Percentiles rank a stretch among this genome's conserved stretches.
phyloP scores from a whole-genome alignment of 2,888 invertebrate species.

The Masnerella sp. region DNA sequence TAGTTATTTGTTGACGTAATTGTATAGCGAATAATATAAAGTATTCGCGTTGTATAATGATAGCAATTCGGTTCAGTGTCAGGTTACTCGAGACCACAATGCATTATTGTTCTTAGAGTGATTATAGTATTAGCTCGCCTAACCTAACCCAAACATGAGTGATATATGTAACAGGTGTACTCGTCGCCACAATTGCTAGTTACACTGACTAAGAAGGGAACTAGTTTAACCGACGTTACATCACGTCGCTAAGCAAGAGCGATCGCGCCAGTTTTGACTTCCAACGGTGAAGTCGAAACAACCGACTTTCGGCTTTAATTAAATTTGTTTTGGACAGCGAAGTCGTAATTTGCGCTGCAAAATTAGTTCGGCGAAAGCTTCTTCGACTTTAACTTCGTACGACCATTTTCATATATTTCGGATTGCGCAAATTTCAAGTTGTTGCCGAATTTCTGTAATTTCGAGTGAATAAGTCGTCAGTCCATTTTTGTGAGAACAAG shows the following conservation, averaged over 20 bases:
- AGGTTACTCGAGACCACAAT: slow-evolving; percentile 45
- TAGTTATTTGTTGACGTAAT: slow-evolving; percentile 34
- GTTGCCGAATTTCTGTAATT: too few relatives aligned
- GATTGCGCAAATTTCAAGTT: too few relatives aligned
- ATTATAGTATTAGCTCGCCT: slow-evolving; percentile 48
- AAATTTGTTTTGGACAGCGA: slow-evolving; percentile 1
- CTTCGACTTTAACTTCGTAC: too few relatives aligned
- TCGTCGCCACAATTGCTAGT: slow-evolving; percentile 44
- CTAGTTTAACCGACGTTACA: slow-evolving; percentile 47
- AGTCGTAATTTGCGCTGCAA: background rate
- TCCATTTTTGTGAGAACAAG: too few relatives aligned
- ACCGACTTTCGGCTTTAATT: slow-evolving; percentile 6
- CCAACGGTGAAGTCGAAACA: background rate
- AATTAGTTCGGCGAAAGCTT: too few relatives aligned
- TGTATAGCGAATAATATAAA: slow-evolving; percentile 38
- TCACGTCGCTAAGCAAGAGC: slow-evolving; percentile 27
- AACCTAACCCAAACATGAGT: slow-evolving; percentile 51
- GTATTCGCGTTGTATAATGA: slow-evolving; percentile 34
- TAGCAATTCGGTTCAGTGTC: slow-evolving; percentile 48
- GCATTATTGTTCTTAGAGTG: slow-evolving; percentile 50
- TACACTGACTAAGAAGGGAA: slow-evolving; percentile 36
- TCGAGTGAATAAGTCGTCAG: too few relatives aligned
- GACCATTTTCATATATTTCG: too few relatives aligned
- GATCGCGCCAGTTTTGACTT: slow-evolving; percentile 28
- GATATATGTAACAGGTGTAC: slow-evolving; percentile 56